Percentiles rank a stretch among this genome's conserved stretches.
Conservation (phyloP, 2,113 vertebrate species). For the Helogale parvula region DNA sequence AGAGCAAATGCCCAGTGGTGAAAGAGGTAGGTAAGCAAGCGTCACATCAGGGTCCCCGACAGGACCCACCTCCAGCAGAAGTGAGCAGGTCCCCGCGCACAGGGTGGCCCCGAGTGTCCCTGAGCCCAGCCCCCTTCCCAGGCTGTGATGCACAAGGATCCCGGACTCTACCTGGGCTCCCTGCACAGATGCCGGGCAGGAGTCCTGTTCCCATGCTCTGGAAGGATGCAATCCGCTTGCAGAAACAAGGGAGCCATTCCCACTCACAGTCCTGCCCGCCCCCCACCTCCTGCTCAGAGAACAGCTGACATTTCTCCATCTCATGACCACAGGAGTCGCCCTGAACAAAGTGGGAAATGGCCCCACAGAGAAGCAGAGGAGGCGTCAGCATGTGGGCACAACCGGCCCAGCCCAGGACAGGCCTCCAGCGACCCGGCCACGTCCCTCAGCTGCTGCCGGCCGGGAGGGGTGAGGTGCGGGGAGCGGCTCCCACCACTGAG, state of each 20-base stretch:
- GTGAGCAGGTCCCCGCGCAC: accelerated
- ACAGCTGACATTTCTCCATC: neutral
- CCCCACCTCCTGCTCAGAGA: neutral
- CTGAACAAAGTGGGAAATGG: neutral
- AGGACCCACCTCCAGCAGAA: neutral
- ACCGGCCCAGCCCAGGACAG: neutral
- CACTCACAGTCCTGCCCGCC: too few relatives aligned
- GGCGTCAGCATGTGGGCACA: neutral
- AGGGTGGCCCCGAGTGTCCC: neutral
- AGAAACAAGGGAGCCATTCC: neutral
- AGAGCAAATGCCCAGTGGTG: neutral
- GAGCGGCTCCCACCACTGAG: neutral
- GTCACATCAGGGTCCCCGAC: neutral
- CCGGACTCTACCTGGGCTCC: neutral
- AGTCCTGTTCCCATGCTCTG: neutral
- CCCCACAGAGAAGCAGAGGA: neutral
- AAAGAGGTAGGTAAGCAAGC: neutral
- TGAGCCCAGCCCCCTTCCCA: neutral
- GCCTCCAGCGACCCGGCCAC: neutral
- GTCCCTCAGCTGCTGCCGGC: neutral
- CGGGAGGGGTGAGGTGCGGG: neutral
- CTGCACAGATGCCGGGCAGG: neutral
- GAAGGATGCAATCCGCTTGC: neutral
- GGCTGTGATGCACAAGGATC: neutral
- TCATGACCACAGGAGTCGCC: accelerated